Evolutionary conservation across 2,888 invertebrate species (phyloP).

Genomic region (Empis stercorea): DNA sequence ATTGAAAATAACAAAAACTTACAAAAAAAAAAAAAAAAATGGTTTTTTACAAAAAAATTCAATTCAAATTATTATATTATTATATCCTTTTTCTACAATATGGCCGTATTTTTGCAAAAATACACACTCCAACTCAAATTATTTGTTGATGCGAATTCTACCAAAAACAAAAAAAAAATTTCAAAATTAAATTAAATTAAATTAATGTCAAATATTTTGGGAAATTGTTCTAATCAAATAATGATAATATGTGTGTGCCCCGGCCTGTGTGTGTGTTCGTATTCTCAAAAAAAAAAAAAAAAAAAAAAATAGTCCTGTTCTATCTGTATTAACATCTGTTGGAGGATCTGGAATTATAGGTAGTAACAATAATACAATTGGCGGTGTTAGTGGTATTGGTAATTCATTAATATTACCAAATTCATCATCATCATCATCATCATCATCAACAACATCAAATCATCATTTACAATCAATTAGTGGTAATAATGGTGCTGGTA

Average conservation of each 20-base stretch:
- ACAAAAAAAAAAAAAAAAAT: slow-evolving; percentile 10
- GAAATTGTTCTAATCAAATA: too few relatives aligned
- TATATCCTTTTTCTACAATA: too few relatives aligned
- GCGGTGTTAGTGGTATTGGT: slow-evolving; percentile 47
- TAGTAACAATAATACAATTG: too few relatives aligned
- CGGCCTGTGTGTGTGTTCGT: too few relatives aligned
- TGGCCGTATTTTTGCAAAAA: too few relatives aligned
- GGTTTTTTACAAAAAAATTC: slow-evolving; percentile 7
- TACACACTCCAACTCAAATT: too few relatives aligned
- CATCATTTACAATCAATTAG: slow-evolving; percentile 28
- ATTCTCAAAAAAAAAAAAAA: too few relatives aligned
- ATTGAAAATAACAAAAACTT: not conserved
- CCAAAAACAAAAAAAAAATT: too few relatives aligned
- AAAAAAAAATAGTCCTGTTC: slow-evolving; percentile 16
- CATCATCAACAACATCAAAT: slow-evolving; percentile 30
- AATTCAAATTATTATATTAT: not conserved
- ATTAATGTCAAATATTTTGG: too few relatives aligned
- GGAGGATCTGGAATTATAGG: slow-evolving; percentile 29
- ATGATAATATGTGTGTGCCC: too few relatives aligned
- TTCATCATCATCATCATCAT: slow-evolving; percentile 29
- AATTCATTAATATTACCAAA: slow-evolving; percentile 34
- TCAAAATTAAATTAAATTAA: too few relatives aligned
- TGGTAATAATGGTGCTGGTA: slow-evolving; percentile 3
- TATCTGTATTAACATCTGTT: slow-evolving; percentile 25
- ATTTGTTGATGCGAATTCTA: too few relatives aligned